phyloP scores from a whole-genome alignment of 2,888 invertebrate species.

The Pollenia labialis region DNA sequence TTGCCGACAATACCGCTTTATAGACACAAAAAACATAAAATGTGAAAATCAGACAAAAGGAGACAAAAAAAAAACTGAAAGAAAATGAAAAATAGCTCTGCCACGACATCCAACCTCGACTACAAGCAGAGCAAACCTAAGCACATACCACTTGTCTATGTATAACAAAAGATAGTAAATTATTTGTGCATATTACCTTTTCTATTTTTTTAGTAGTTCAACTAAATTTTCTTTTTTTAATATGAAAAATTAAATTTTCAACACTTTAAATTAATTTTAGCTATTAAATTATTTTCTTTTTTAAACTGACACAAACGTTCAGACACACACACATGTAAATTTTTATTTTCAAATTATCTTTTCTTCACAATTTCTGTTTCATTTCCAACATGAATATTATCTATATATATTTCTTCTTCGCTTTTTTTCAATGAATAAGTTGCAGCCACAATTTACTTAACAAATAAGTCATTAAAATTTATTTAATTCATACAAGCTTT shows the following conservation, averaged over 20 bases:
- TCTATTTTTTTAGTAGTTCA: too few species aligned
- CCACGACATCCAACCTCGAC: slow-evolving; percentile 23
- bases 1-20: slow-evolving; percentile 70
- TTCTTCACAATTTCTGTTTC: slow-evolving; percentile 63
- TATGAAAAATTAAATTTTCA: neutral
- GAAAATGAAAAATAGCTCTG: slow-evolving; percentile 57
- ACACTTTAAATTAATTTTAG: neutral
- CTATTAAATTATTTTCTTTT: slow-evolving; percentile 46
- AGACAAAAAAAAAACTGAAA: slow-evolving; percentile 60
- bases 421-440: slow-evolving; percentile 59
- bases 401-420: slow-evolving; percentile 60
- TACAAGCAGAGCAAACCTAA: slow-evolving; percentile 28
- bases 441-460: slow-evolving; percentile 60
- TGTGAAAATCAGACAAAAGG: slow-evolving; percentile 60
- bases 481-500: slow-evolving; percentile 33
- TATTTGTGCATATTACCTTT: too few species aligned
- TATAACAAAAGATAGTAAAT: neutral
- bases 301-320: slow-evolving; percentile 14
- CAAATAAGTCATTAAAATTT: slow-evolving; percentile 30
- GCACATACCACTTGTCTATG: slow-evolving; percentile 8
- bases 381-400: slow-evolving; percentile 61
- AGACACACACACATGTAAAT: slow-evolving; percentile 33
- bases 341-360: slow-evolving; percentile 60
- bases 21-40: slow-evolving; percentile 56
- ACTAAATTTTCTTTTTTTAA: too few species aligned